Percentiles rank a stretch among this genome's conserved stretches.
These are phyloP conservation scores for Bilobella aurantiaca DNA, from an alignment of 1,140 invertebrate genomes.

Conservation along the genomic window DNA sequence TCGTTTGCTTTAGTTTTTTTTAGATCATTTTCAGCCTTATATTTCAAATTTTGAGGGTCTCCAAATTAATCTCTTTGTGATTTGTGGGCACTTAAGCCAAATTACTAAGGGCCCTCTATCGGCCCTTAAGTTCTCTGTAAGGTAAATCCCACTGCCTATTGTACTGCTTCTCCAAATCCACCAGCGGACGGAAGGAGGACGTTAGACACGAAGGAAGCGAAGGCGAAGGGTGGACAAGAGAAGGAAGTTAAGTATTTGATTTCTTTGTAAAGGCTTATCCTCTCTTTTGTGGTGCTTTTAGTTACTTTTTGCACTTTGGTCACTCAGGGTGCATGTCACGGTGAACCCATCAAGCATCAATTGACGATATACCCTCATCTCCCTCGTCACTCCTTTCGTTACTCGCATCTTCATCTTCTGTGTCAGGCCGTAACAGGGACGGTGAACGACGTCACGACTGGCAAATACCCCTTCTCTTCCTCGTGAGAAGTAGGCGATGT, in stretches of 20 bases:
- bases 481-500: not conserved
- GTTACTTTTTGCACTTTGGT: not conserved
- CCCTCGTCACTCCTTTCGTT: no score
- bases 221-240: not conserved
- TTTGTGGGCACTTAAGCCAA: no score
- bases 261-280: not conserved
- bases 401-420: no score
- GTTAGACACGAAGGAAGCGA: no score
- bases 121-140: not conserved
- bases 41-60: no score
- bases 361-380: no score
- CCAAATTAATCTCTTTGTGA: no score
- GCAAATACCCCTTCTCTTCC: not conserved
- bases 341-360: no score
- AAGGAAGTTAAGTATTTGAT: not conserved
- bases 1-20: no score
- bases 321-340: not conserved
- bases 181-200: no score
- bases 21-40: no score
- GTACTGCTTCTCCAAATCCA: no score
- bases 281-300: not conserved
- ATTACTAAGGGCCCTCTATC: not conserved
- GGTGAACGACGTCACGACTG: not conserved
- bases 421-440: not conserved
- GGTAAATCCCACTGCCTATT: not conserved